Evolutionary conservation across 2,113 vertebrate genomes (phyloP).

Genomic region (Oncorhynchus nerka): DNA sequence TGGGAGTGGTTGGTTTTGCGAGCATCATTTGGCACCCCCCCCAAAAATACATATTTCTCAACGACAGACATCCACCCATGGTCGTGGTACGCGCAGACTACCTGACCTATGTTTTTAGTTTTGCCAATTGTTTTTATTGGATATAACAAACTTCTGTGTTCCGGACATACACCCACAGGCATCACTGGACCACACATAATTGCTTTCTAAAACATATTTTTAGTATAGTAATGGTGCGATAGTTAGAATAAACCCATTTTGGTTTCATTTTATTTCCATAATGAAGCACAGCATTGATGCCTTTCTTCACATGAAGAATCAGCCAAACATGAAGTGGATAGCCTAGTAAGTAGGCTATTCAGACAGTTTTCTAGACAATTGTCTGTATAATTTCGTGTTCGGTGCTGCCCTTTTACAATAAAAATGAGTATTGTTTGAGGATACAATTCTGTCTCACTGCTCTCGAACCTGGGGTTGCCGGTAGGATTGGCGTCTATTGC

Average conservation of each 20-base stretch:
- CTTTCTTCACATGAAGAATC: background rate
- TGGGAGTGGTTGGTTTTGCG: background rate
- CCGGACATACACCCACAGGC: background rate
- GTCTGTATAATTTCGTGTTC: background rate
- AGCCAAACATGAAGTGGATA: background rate
- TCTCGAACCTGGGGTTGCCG: background rate
- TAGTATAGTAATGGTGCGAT: conserved; percentile 42
- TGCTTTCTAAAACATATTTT: background rate
- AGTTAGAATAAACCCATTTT: conserved; percentile 29
- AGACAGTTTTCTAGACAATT: background rate
- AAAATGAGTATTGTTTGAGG: conserved; percentile 3
- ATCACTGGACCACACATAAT: background rate
- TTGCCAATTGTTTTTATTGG: background rate
- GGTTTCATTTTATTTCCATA: background rate
- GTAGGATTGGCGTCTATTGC: background rate
- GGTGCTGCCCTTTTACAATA: background rate
- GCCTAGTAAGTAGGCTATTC: background rate
- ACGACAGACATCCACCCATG: background rate
- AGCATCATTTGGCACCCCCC: background rate
- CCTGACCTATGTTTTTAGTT: background rate
- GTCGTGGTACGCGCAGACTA: background rate
- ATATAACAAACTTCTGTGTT: background rate
- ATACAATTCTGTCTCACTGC: background rate
- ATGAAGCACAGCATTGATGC: conserved; percentile 4
- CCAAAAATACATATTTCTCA: background rate